Evolutionary conservation across 2,113 vertebrate species (phyloP).

Genomic region (Baryphthengus martii): DNA sequence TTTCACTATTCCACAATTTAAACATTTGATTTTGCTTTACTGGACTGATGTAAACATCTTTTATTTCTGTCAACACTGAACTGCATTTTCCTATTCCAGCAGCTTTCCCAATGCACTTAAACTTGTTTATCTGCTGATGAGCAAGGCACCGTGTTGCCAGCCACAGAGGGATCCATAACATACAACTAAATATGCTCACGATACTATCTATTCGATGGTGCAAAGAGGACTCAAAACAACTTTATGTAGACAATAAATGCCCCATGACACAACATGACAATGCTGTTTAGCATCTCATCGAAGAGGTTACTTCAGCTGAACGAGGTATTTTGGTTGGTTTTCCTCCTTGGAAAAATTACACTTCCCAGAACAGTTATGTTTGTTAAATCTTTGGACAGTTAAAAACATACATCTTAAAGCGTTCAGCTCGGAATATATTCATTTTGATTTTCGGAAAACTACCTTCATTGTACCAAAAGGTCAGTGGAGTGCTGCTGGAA

Average conservation of each 20-base stretch:
- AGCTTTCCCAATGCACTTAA: neutral
- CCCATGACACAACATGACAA: too few species aligned
- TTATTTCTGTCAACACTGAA: neutral
- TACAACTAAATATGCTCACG: accelerated
- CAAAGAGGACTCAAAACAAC: neutral
- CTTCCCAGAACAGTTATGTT: neutral
- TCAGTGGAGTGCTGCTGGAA: neutral
- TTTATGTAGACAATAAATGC: neutral
- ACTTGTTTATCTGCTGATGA: neutral
- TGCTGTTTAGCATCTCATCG: neutral
- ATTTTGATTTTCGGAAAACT: neutral
- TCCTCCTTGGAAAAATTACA: neutral
- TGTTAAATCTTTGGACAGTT: neutral
- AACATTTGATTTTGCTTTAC: neutral
- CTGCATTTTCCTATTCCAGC: neutral
- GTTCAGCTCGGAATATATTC: neutral
- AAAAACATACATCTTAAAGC: neutral
- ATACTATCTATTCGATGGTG: neutral
- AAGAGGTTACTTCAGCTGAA: neutral
- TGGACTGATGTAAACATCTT: neutral
- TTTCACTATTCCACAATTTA: neutral
- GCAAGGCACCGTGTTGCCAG: neutral
- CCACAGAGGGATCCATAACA: too few species aligned
- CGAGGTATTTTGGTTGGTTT: neutral
- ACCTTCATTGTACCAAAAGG: neutral